phyloP scores from a whole-genome alignment of 2,888 invertebrate species.

The Dexiosoma caninum region DNA sequence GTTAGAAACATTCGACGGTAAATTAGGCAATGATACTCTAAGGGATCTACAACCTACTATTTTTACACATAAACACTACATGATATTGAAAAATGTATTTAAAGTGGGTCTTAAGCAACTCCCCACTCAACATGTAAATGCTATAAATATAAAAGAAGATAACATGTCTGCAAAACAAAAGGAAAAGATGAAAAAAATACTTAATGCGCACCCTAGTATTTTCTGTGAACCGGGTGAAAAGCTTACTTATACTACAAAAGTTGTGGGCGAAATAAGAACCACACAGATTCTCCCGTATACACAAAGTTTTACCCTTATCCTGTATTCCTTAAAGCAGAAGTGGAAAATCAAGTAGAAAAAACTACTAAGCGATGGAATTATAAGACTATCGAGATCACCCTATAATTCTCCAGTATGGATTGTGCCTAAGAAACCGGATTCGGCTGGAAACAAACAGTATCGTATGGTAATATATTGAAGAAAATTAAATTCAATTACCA shows the following conservation, averaged over 20 bases:
- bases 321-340: constrained; percentile 22
- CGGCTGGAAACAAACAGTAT: constrained; percentile 13
- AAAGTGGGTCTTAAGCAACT: not conserved
- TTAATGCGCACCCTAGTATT: constrained; percentile 2
- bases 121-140: not conserved
- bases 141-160: constrained; percentile 20
- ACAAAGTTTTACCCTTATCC: constrained; percentile 31
- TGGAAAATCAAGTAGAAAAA: constrained; percentile 27
- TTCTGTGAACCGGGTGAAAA: constrained; percentile 35
- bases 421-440: constrained; percentile 26
- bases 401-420: constrained; percentile 39
- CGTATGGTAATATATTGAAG: constrained; percentile 44
- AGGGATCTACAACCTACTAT: constrained; percentile 36
- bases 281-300: constrained; percentile 1
- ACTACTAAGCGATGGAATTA: constrained; percentile 27
- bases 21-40: constrained; percentile 41
- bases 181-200: not conserved
- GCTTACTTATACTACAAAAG: constrained; percentile 32
- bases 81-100: constrained; percentile 30
- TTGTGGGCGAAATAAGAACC: constrained; percentile 37
- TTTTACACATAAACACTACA: constrained; percentile 18
- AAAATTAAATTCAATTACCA: constrained; percentile 8
- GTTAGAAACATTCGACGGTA: constrained; percentile 42
- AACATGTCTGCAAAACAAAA: constrained; percentile 3
- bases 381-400: constrained; percentile 34